phyloP scores from a whole-genome alignment of 2,797 vertebrate genomes.

The Monodelphis domestica region DNA sequence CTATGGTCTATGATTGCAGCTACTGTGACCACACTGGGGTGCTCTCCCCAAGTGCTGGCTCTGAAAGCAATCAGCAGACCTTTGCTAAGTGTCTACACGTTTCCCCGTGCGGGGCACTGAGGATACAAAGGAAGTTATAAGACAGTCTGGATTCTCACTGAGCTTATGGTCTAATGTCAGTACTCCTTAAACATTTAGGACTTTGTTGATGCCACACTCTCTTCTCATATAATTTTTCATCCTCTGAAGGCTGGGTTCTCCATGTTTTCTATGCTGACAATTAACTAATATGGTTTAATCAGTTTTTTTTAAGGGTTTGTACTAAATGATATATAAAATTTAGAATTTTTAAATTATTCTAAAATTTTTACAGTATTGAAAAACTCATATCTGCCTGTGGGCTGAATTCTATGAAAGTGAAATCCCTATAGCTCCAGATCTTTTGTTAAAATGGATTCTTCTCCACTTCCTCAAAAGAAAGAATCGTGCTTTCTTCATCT shows the following conservation, averaged over 20 bases:
- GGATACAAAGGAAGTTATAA: background rate
- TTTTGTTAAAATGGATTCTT: background rate
- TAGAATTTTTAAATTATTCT: background rate
- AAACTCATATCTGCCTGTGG: background rate
- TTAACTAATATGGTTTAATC: background rate
- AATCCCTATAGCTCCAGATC: background rate
- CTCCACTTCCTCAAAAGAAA: background rate
- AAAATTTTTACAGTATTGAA: background rate
- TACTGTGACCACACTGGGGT: background rate
- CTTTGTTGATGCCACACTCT: background rate
- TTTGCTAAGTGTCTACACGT: background rate
- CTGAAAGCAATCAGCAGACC: background rate
- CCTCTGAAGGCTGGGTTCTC: background rate
- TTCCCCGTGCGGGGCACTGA: background rate
- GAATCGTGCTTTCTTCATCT: background rate
- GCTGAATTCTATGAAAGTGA: background rate
- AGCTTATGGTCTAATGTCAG: background rate
- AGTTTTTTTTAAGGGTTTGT: background rate
- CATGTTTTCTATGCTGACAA: background rate
- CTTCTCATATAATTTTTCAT: background rate
- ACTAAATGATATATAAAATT: background rate
- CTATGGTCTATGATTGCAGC: background rate
- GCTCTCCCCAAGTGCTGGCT: background rate
- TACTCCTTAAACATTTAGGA: background rate
- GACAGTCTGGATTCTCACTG: background rate